These are phyloP conservation scores for Champsocephalus gunnari DNA, from an alignment of 2,797 vertebrate genomes.

Conservation along the genomic window DNA sequence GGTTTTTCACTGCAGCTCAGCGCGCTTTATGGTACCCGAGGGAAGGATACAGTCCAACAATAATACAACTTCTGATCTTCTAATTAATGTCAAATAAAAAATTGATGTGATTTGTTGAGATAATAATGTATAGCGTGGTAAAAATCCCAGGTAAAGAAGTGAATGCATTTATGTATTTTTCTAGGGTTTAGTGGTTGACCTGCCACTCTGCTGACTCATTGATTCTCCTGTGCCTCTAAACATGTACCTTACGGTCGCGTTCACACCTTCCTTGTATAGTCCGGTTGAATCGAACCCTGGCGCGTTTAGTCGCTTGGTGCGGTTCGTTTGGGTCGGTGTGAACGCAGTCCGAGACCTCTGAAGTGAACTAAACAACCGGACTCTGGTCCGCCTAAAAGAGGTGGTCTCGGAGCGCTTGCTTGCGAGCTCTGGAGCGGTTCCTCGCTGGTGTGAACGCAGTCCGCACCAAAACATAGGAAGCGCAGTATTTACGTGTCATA, in stretches of 20 bases:
- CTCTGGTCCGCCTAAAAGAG: no score
- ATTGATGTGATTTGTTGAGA: conserved; percentile 22
- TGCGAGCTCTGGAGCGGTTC: no score
- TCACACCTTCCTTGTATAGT: no score
- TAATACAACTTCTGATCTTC: conserved; percentile 39
- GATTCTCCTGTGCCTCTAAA: background rate
- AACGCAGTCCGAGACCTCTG: no score
- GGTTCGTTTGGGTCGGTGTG: no score
- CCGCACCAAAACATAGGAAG: no score
- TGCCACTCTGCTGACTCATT: background rate
- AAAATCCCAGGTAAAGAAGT: conserved; percentile 3
- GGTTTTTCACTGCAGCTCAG: conserved; percentile 33
- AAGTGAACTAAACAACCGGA: no score
- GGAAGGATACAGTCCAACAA: conserved; percentile 42
- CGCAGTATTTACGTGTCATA: no score
- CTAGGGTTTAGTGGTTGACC: background rate
- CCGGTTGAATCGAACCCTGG: no score
- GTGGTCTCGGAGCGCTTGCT: no score
- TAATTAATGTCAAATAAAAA: conserved; percentile 46
- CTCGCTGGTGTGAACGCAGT: no score
- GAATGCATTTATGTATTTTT: background rate
- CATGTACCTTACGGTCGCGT: background rate
- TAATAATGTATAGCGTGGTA: background rate
- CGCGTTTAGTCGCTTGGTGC: no score
- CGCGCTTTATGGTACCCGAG: conserved; percentile 31